Evolutionary conservation across 1,140 invertebrate species (phyloP), one percentile per base, ranked within the genome.

Genomic region (Macrotrachela quadricornifera): DNA sequence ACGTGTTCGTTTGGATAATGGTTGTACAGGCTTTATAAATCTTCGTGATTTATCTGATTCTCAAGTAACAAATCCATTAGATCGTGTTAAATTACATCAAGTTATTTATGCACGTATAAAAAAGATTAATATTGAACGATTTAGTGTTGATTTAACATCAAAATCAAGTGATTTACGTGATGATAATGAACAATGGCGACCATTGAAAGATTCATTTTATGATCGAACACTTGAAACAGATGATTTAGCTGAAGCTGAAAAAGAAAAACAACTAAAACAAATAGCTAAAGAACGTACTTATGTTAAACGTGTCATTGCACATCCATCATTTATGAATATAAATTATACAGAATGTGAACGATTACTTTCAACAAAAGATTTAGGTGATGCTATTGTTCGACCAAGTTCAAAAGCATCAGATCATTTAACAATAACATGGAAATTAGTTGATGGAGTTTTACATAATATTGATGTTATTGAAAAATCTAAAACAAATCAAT

Each of bases 341-440:
- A 83, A 82, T 12, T 97, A 82, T 65, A 77, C 79, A 0, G 85
- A 95, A 62, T 83, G 85, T 1, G 85, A 92, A 60, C 85, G 85
- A 63, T 68, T 91, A 41, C 80, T 97, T 77, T 43, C 42, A 16
- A 39, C 30, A n/a, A 76, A 77, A 10, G 78, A 77, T 15, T 83
- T 94, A 79, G 92, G 92, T 9, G 92, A 97, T 63, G 85, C 85
- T 2, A 83, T 99, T 17, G 78, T 99, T 38, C 73, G 94, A 44
- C 94, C 94, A 1, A 94, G 87, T 45, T 50, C 58, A 8, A 56
- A 81, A 74, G 90, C 88, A 43, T 77, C 79, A 1, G 85, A 97
- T 68, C 88, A 95, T 68, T 69, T 99, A 45, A 96, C 91, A 0
- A 83, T 94, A 0, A 95, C 91, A 0, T 99, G 91, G 92, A 97